phyloP scores from a whole-genome alignment of 2,113 vertebrate species.

The Peromyscus maniculatus region DNA sequence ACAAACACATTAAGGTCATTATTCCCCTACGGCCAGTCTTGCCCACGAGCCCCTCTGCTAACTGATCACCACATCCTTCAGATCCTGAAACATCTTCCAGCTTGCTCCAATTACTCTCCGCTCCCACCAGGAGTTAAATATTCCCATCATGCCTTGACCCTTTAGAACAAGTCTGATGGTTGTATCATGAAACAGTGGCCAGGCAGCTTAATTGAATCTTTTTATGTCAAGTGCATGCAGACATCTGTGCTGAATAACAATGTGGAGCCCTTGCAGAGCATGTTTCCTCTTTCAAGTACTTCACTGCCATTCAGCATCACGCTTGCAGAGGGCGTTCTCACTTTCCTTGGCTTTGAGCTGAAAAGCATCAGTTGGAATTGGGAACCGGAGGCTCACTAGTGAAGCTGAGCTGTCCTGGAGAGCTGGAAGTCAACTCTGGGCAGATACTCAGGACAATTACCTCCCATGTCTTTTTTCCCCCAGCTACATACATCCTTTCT shows the following conservation, averaged over 20 bases:
- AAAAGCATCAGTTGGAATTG: background rate
- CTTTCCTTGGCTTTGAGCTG: background rate
- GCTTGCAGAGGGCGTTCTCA: background rate
- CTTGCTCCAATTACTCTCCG: constrained; percentile 20
- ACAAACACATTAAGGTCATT: accelerated
- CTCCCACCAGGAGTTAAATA: constrained; percentile 63
- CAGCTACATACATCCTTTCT: no score
- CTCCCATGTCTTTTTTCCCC: background rate
- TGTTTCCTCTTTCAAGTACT: constrained; percentile 66
- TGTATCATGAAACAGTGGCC: constrained; percentile 70
- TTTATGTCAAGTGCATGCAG: constrained; percentile 45
- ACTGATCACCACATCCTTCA: background rate
- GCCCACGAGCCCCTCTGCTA: background rate
- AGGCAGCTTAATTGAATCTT: constrained; percentile 63
- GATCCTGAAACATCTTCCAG: background rate
- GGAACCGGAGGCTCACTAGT: background rate
- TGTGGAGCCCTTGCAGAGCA: constrained; percentile 19
- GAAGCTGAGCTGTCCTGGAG: background rate
- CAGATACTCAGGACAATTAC: background rate
- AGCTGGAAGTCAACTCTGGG: background rate
- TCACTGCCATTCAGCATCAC: constrained; percentile 20
- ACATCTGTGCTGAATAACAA: constrained; percentile 66
- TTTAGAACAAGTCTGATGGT: background rate
- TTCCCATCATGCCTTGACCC: constrained; percentile 58
- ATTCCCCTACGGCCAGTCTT: background rate